Base-by-base conservation (phyloP, 2,113 vertebrate genomes). In the Mormoops blainvillei region DNA sequence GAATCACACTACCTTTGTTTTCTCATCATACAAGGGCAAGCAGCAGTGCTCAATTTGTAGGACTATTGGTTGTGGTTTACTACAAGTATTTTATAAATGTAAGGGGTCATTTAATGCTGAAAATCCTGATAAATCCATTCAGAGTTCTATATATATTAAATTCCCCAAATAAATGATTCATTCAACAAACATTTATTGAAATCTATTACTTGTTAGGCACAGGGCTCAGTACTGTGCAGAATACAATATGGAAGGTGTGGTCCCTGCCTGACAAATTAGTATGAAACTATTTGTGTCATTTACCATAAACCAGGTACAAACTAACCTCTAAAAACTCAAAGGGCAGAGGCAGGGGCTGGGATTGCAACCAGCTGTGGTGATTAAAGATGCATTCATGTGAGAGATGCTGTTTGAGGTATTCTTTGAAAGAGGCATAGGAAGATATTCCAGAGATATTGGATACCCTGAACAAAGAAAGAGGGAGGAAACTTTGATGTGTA, bases 161-260 rank as follows among this genome's bases (percentile, higher is more conserved):
- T 63, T 94, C 43, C 71, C 73, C 61, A 63, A 82, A 91, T 76
- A 91, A 58, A 91, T 92, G 31, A 94, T 95, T 95, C 82, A 73
- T 85, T 96, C 78, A 95, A 85, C 52, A 95, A 85, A 91, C 83
- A 92, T 86, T 86, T 96, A 78, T 85, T 84, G 54, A 97, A 95
- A 87, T 38, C 36, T 81, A 58, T 52, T 95, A 80, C 58, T 84
- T 65, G 12, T 77, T 95, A 91, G 18, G 38, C 38, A 56, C 50
- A 73, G 22, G 13, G 50, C 36, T 94, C 41, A 38, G 70, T 68
- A 63, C 31, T 71, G 15, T 80, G 36, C 41, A 67, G 5, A 86
- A 86, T 48, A 78, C 45, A 87, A 73, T 85, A 41, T 26, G 52
- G 38, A 82, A 94, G 67, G 76, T 1, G 0, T 86, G 54, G 43